phyloP scores from a whole-genome alignment of 2,888 invertebrate species.

The Synergus umbraculus region DNA sequence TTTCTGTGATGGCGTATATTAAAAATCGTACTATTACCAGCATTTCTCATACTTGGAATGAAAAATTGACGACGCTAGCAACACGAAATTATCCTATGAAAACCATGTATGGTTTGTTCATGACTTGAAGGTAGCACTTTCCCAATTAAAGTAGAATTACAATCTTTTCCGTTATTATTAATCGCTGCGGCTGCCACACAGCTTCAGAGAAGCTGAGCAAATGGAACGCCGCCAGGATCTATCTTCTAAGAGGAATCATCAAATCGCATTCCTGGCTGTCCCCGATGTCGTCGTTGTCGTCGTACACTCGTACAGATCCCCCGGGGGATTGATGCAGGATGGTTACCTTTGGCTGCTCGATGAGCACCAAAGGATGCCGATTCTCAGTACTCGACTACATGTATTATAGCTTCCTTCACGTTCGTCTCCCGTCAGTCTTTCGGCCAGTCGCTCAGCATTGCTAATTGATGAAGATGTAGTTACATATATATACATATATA shows the following conservation, averaged over 20 bases:
- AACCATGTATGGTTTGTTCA: neutral
- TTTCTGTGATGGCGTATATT: no score
- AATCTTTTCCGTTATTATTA: slow-evolving; percentile 3
- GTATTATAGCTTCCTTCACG: slow-evolving; percentile 37
- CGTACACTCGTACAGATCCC: slow-evolving; percentile 51
- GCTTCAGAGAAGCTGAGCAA: slow-evolving; percentile 14
- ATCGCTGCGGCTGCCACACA: neutral
- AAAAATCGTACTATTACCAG: neutral
- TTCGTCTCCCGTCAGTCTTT: slow-evolving; percentile 34
- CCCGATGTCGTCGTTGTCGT: slow-evolving; percentile 56
- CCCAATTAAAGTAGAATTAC: slow-evolving; percentile 5
- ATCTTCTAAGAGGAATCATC: slow-evolving; percentile 53
- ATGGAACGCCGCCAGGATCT: slow-evolving; percentile 38
- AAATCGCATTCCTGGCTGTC: slow-evolving; percentile 69
- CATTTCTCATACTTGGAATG: neutral
- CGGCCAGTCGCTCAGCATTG: slow-evolving; percentile 36
- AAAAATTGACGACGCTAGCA: neutral
- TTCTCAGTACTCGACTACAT: slow-evolving; percentile 47
- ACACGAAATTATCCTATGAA: neutral
- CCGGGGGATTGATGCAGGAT: slow-evolving; percentile 48
- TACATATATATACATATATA: neutral
- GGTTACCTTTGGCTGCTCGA: slow-evolving; percentile 43
- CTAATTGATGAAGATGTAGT: slow-evolving; percentile 39
- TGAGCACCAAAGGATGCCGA: slow-evolving; percentile 55
- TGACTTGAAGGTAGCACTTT: neutral